These are phyloP conservation scores for Pectinophora gossypiella DNA, from an alignment of 1,140 invertebrate genomes.

Conservation along the genomic window DNA sequence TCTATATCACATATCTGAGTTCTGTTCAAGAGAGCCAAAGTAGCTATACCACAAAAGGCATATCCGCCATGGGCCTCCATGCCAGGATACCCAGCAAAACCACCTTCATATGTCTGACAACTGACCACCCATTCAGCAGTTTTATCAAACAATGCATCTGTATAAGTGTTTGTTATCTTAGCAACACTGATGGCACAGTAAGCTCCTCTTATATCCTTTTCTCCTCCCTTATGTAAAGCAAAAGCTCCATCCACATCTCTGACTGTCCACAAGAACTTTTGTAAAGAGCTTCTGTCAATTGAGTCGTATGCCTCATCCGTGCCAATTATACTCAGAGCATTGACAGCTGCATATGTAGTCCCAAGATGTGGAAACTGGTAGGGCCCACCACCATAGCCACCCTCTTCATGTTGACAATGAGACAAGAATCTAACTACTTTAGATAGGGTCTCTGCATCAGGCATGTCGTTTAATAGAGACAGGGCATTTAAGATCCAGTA, in stretches of 20 bases:
- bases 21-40: constrained; percentile 88
- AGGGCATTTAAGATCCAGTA: constrained; percentile 97
- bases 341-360: constrained; percentile 97
- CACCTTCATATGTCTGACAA: constrained; percentile 99
- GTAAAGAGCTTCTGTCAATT: constrained; percentile 88
- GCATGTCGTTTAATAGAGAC: constrained; percentile 85
- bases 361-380: constrained; percentile 94
- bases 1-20: constrained; percentile 88
- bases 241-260: constrained; percentile 92
- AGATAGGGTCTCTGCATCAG: constrained; percentile 81
- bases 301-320: constrained; percentile 90
- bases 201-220: constrained; percentile 94
- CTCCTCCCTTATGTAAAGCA: constrained; percentile 93
- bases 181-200: constrained; percentile 97
- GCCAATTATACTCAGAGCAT: constrained; percentile 92
- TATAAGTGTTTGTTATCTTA: constrained; percentile 87
- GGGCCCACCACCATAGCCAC: constrained; percentile 97
- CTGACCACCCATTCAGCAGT: constrained; percentile 94
- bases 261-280: constrained; percentile 86
- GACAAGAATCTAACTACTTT: constrained; percentile 82
- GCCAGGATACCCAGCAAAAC: constrained; percentile 95
- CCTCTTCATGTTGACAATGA: constrained; percentile 86
- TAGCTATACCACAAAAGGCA: constrained; percentile 96
- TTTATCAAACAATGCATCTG: constrained; percentile 86
- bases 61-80: constrained; percentile 99